Percentiles rank a stretch among this genome's conserved stretches.
Evolutionary conservation across 2,888 invertebrate species (phyloP).

Genomic region (Copidosoma aretas): DNA sequence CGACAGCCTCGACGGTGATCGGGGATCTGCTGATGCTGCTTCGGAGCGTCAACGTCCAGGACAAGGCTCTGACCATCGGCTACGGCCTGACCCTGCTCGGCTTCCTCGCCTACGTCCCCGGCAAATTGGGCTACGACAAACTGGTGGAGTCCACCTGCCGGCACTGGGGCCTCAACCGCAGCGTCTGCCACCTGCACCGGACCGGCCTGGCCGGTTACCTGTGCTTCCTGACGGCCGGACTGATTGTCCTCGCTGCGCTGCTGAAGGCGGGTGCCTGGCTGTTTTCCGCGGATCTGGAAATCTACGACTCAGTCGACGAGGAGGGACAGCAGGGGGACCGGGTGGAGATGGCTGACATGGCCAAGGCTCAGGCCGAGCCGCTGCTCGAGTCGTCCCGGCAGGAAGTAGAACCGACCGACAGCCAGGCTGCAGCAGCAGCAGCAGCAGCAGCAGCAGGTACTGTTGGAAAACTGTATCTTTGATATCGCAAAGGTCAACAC

Average conservation of each 20-base stretch:
- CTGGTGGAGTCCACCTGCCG: constrained; percentile 65
- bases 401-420: constrained; percentile 5
- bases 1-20: constrained; percentile 62
- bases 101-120: constrained; percentile 69
- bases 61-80: constrained; percentile 70
- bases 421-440: constrained; percentile 26
- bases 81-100: constrained; percentile 66
- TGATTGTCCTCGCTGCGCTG: constrained; percentile 61
- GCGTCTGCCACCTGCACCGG: constrained; percentile 63
- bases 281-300: constrained; percentile 60
- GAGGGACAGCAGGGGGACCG: constrained; percentile 34
- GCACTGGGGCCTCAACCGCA: constrained; percentile 61
- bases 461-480: no score
- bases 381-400: constrained; percentile 36
- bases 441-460: not conserved
- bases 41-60: constrained; percentile 67
- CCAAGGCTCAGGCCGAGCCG: constrained; percentile 43
- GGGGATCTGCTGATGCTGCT: constrained; percentile 66
- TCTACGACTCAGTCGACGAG: constrained; percentile 50
- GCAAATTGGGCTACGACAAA: constrained; percentile 69
- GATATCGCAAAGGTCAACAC: no score
- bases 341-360: constrained; percentile 46
- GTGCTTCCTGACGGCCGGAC: constrained; percentile 62
- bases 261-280: constrained; percentile 64
- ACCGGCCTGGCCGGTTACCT: constrained; percentile 64